Evolutionary conservation across 2,888 invertebrate species (phyloP).

Genomic region (Carabus problematicus): DNA sequence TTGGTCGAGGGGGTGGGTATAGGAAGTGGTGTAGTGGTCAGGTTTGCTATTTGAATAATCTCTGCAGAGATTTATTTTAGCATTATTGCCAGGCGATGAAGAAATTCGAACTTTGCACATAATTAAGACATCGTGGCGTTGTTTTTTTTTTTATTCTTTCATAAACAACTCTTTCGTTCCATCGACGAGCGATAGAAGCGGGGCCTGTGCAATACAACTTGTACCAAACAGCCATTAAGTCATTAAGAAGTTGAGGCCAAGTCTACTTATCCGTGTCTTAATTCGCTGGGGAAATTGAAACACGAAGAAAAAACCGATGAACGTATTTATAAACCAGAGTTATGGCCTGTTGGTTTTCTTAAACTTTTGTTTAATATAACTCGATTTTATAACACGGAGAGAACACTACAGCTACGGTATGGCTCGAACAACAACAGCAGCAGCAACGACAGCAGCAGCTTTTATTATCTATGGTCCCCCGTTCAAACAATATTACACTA

Average conservation of each 20-base stretch:
- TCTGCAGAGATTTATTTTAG: slow-evolving; percentile 19
- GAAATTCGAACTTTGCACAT: slow-evolving; percentile 37
- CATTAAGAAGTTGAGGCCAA: slow-evolving; percentile 44
- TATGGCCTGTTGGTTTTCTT: slow-evolving; percentile 44
- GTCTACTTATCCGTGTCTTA: slow-evolving; percentile 43
- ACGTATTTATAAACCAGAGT: slow-evolving; percentile 45
- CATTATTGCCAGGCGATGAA: slow-evolving; percentile 15
- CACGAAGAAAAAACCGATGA: slow-evolving; percentile 34
- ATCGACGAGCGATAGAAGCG: slow-evolving; percentile 32
- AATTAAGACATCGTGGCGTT: slow-evolving; percentile 29
- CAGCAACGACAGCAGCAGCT: not conserved
- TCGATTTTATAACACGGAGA: slow-evolving; percentile 12
- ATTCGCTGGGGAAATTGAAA: slow-evolving; percentile 26
- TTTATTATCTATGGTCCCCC: not conserved
- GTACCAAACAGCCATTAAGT: slow-evolving; percentile 45
- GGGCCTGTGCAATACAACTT: slow-evolving; percentile 38
- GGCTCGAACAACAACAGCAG: slow-evolving; percentile 1
- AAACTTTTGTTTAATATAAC: slow-evolving; percentile 36
- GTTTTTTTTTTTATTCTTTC: slow-evolving; percentile 31
- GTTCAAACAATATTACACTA: no score
- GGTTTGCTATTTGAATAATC: slow-evolving; percentile 16
- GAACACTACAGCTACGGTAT: slow-evolving; percentile 8
- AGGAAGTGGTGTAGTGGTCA: slow-evolving; percentile 5
- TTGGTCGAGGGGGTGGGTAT: not conserved
- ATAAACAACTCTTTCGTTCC: slow-evolving; percentile 34